Evolutionary conservation across 2,888 invertebrate genomes (phyloP), one percentile per base, ranked within the genome.

Genomic region (Pammene fasciana): DNA sequence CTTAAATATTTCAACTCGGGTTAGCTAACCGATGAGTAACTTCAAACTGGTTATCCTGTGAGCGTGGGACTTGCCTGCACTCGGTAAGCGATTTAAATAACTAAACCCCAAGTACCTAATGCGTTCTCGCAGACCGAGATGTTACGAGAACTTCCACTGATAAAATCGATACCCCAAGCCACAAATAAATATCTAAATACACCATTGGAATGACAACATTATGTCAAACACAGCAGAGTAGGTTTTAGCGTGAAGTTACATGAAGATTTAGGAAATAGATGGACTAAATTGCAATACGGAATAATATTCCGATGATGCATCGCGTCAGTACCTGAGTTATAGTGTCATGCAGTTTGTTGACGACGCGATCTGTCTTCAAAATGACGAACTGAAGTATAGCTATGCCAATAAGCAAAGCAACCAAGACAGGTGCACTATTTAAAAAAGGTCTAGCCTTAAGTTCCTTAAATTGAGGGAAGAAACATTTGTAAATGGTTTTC

Each of bases 81-180:
- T n/a, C 26, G n/a, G 34, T 54, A 54, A 5, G 34, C n/a, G 8
- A 34, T 34, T 34, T 4, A 9, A 34, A 36, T 54, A 26, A 26
- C 26, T 26, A 18, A 50, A 50, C 18, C 13, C 50, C 10, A 50
- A 52, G 62, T 62, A 62, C 62, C 50, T 41, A 68, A 62, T 60
- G 72, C 70, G 67, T 64, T 54, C 45, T 38, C 66, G 70, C 65
- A 70, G 60, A 34, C 43, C 62, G 66, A 57, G 71, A 72, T 67
- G 70, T 72, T 70, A 72, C 72, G 72, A 70, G 67, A 70, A 70
- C 70, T 55, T 67, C 67, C 34, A 52, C 68, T 59, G 70, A 70
- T 70, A 70, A 65, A 46, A 70, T 70, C 60, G 65, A 70, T 70
- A 70, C 48, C 68, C 57, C 36, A 46, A 46, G 60, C 65, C 38